Evolutionary conservation across 2,113 vertebrate genomes (phyloP).

Genomic region (Corythaeola cristata): DNA sequence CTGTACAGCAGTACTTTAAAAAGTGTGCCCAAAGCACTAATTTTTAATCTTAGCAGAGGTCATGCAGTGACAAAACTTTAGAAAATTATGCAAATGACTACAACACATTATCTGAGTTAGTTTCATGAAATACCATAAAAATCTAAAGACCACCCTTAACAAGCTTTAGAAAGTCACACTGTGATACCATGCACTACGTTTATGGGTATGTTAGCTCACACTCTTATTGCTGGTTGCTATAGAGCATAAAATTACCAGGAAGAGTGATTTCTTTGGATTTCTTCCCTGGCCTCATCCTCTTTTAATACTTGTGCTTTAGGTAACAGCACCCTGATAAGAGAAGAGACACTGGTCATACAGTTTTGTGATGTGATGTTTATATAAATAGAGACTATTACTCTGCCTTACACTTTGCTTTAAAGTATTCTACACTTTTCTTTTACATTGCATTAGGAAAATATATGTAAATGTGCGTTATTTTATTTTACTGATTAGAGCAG

Average conservation of each 20-base stretch:
- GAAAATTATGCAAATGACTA: not conserved
- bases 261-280: slow-evolving; percentile 44
- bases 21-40: not conserved
- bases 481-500: not conserved
- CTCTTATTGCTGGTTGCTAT: not conserved
- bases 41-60: not conserved
- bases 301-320: slow-evolving; percentile 40
- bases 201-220: not conserved
- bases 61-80: not conserved
- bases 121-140: not conserved
- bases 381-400: not conserved
- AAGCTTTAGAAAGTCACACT: not conserved
- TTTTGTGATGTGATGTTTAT: not conserved
- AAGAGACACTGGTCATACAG: slow-evolving; percentile 29
- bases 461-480: not conserved
- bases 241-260: slow-evolving; percentile 27
- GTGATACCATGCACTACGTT: not conserved
- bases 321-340: slow-evolving; percentile 33
- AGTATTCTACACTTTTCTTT: not conserved
- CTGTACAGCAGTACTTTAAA: not conserved
- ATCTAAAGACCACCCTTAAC: not conserved
- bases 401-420: not conserved
- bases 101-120: not conserved
- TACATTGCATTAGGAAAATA: not conserved
- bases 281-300: slow-evolving; percentile 60